phyloP scores from a whole-genome alignment of 2,797 vertebrate genomes.

The Knipowitschia caucasica region DNA sequence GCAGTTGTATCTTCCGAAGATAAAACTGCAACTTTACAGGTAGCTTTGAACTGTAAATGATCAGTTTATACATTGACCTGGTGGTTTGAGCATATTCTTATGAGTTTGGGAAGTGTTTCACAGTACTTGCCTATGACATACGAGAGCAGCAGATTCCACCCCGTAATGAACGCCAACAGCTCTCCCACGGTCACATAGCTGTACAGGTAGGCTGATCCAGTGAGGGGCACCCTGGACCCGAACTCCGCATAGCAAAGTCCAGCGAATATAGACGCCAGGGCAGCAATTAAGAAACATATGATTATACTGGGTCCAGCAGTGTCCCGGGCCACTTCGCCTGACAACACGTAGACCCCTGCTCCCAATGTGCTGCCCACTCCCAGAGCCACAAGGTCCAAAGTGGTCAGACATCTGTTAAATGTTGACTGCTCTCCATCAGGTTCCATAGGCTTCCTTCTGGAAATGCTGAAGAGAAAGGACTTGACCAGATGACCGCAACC shows the following conservation, averaged over 20 bases:
- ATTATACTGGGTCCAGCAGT: slow-evolving; percentile 82
- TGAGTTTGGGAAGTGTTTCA: no score
- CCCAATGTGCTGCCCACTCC: slow-evolving; percentile 82
- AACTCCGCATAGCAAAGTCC: slow-evolving; percentile 86
- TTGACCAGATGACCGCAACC: slow-evolving; percentile 26
- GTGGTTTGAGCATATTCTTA: not conserved
- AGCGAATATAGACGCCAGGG: slow-evolving; percentile 81
- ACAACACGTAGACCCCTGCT: slow-evolving; percentile 82
- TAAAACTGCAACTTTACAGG: not conserved
- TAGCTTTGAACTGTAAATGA: not conserved
- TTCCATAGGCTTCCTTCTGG: slow-evolving; percentile 76
- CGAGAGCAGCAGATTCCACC: slow-evolving; percentile 88
- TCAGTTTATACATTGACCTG: not conserved
- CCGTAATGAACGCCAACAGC: slow-evolving; percentile 83
- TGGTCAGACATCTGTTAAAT: slow-evolving; percentile 80
- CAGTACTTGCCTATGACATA: slow-evolving; percentile 78
- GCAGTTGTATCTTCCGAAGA: not conserved
- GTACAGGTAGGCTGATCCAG: slow-evolving; percentile 87
- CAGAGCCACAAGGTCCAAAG: slow-evolving; percentile 79
- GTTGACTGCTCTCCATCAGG: slow-evolving; percentile 68
- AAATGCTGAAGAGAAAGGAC: slow-evolving; percentile 63
- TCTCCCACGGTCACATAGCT: slow-evolving; percentile 87
- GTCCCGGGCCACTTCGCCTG: slow-evolving; percentile 83
- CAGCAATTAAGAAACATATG: slow-evolving; percentile 85
- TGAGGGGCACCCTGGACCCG: slow-evolving; percentile 81